A percentile compares a stretch with the other conserved stretches of the same genome.
phyloP scores from a whole-genome alignment of 1,140 invertebrate species.

The Drosophila navojoa region DNA sequence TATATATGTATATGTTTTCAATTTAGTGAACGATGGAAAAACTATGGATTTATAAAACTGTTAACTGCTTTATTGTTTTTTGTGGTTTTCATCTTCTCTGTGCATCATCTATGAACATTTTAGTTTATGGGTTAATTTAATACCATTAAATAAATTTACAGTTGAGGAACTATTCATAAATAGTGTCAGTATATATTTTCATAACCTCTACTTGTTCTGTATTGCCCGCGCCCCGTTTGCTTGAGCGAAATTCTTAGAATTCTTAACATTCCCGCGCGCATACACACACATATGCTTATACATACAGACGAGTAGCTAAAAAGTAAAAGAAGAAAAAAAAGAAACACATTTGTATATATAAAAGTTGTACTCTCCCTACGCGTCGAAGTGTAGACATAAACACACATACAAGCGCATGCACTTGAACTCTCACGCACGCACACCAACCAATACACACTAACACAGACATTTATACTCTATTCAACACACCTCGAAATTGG shows the following conservation, averaged over 20 bases:
- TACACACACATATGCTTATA: slow-evolving; percentile 40
- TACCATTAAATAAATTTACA: slow-evolving; percentile 8
- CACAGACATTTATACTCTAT: slow-evolving; percentile 17
- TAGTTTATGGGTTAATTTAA: slow-evolving; percentile 15
- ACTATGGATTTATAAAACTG: slow-evolving; percentile 2
- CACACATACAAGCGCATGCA: slow-evolving; percentile 55
- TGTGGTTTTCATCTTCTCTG: slow-evolving; percentile 1
- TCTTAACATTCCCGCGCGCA: slow-evolving; percentile 80
- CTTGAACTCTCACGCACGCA: slow-evolving; percentile 61
- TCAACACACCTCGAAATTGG: slow-evolving; percentile 72
- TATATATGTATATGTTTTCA: not conserved
- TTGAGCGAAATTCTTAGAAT: slow-evolving; percentile 79
- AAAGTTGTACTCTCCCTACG: slow-evolving; percentile 38
- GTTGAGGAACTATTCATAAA: slow-evolving; percentile 3
- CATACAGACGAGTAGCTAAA: slow-evolving; percentile 29
- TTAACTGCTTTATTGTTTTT: slow-evolving; percentile 26
- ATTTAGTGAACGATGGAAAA: slow-evolving; percentile 18
- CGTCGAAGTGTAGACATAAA: slow-evolving; percentile 49
- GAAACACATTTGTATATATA: slow-evolving; percentile 14
- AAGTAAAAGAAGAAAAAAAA: slow-evolving; percentile 34
- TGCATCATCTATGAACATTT: slow-evolving; percentile 18
- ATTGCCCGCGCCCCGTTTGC: slow-evolving; percentile 38
- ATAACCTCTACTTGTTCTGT: slow-evolving; percentile 26
- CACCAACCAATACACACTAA: slow-evolving; percentile 24
- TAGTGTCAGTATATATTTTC: slow-evolving; percentile 14